Evolutionary conservation across 2,797 vertebrate species (phyloP).

Genomic region (Ficedula albicollis): DNA sequence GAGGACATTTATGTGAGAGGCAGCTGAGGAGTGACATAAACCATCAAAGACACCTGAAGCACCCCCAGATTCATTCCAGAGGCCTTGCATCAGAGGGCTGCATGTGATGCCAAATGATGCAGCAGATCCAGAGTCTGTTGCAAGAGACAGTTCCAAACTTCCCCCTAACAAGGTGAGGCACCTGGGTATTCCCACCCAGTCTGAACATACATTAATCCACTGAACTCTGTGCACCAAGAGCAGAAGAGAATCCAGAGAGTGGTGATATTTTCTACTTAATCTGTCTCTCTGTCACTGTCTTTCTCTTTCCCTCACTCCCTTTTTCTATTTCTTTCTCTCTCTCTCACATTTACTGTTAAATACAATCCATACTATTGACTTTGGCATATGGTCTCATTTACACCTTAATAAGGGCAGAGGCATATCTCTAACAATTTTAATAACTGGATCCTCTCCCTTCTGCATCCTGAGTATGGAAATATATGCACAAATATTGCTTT

Average conservation of each 20-base stretch:
- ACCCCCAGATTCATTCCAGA: not conserved
- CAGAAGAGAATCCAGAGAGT: not conserved
- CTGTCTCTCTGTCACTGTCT: fast-evolving
- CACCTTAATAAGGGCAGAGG: not conserved
- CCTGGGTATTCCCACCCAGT: not conserved
- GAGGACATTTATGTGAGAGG: not conserved
- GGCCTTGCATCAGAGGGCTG: not conserved
- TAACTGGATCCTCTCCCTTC: not conserved
- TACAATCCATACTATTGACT: not conserved
- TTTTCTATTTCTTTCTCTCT: not conserved
- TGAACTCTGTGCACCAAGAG: not conserved
- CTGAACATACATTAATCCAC: not conserved
- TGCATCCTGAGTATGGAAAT: not conserved
- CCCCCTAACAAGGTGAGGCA: not conserved
- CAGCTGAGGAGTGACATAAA: not conserved
- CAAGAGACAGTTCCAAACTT: not conserved
- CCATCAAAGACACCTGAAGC: not conserved
- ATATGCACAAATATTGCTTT: not conserved
- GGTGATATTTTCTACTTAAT: not conserved
- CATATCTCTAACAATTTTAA: not conserved
- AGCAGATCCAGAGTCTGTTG: not conserved
- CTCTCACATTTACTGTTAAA: not conserved
- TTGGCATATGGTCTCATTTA: not conserved
- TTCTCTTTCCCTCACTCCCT: not conserved
- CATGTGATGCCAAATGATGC: not conserved